phyloP scores from a whole-genome alignment of 2,888 invertebrate species.

The Sesamia inferens region DNA sequence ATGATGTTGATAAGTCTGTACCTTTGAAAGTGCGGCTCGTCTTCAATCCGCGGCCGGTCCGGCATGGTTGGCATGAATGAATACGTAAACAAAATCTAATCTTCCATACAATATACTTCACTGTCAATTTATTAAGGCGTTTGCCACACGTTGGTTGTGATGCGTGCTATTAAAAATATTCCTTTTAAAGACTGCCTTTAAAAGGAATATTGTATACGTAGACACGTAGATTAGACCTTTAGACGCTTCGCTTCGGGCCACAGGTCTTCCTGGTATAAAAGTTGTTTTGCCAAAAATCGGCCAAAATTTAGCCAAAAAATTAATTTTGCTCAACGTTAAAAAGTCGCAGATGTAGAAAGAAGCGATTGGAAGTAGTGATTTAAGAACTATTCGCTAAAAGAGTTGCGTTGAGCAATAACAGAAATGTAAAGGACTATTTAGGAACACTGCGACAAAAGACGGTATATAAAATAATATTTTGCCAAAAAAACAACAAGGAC shows the following conservation, averaged over 20 bases:
- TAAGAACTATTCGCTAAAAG: constrained; percentile 25
- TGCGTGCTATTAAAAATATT: constrained; percentile 83
- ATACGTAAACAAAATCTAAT: constrained; percentile 80
- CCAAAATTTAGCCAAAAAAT: constrained; percentile 77
- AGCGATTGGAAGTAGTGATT: constrained; percentile 11
- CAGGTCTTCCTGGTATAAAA: constrained; percentile 81
- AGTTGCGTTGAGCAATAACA: constrained; percentile 37
- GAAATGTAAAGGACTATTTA: constrained; percentile 39
- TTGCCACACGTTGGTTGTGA: constrained; percentile 89
- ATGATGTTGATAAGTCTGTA: neutral
- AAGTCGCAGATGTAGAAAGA: constrained; percentile 48
- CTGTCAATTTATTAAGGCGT: constrained; percentile 87
- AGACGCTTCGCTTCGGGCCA: constrained; percentile 87
- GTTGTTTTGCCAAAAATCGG: constrained; percentile 83
- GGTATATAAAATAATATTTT: constrained; percentile 58
- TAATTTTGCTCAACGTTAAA: constrained; percentile 62
- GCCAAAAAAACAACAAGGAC: constrained; percentile 62
- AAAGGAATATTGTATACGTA: constrained; percentile 80
- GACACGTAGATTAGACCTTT: constrained; percentile 87
- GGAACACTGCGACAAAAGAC: constrained; percentile 48
- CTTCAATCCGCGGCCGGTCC: constrained; percentile 40
- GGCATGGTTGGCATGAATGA: constrained; percentile 86
- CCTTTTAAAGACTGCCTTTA: constrained; percentile 66
- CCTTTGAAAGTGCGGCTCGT: constrained; percentile 19
- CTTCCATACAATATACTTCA: constrained; percentile 82